Evolutionary conservation across 2,888 invertebrate species (phyloP).

Genomic region (Troides helena): DNA sequence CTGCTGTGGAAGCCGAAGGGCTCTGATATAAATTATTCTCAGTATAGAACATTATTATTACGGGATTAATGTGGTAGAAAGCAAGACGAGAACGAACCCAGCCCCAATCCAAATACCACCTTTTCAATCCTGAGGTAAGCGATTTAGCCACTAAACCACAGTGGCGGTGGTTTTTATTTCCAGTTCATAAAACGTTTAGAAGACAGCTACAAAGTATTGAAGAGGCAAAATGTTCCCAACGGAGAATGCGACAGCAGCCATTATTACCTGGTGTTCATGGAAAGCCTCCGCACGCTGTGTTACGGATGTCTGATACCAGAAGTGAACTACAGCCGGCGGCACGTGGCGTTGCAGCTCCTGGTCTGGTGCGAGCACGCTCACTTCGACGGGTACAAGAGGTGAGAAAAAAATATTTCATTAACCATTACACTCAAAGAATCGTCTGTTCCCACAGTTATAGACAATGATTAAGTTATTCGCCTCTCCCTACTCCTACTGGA

Average conservation of each 20-base stretch:
- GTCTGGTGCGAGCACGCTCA: constrained; percentile 50
- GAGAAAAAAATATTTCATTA: constrained; percentile 4
- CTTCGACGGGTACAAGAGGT: constrained; percentile 49
- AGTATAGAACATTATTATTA: no score
- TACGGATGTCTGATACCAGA: constrained; percentile 80
- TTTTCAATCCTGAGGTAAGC: no score
- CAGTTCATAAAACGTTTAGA: constrained; percentile 65
- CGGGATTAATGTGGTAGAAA: no score
- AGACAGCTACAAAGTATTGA: constrained; percentile 55
- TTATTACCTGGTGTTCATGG: constrained; percentile 69
- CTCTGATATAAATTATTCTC: no score
- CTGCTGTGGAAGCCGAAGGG: no score
- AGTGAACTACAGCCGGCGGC: constrained; percentile 82
- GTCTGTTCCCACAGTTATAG: no score
- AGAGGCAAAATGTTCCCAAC: constrained; percentile 37
- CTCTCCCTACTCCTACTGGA: no score
- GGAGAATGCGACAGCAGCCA: constrained; percentile 30
- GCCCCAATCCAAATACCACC: no score
- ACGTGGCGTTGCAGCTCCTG: constrained; percentile 80
- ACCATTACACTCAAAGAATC: no score
- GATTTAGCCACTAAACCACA: no score
- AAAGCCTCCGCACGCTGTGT: constrained; percentile 70
- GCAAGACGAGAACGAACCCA: no score
- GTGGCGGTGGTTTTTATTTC: constrained; percentile 19
- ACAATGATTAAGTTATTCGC: no score